Evolutionary conservation across 2,113 vertebrate genomes (phyloP), one percentile per base, ranked within the genome.

Genomic region (Anoura caudifer): DNA sequence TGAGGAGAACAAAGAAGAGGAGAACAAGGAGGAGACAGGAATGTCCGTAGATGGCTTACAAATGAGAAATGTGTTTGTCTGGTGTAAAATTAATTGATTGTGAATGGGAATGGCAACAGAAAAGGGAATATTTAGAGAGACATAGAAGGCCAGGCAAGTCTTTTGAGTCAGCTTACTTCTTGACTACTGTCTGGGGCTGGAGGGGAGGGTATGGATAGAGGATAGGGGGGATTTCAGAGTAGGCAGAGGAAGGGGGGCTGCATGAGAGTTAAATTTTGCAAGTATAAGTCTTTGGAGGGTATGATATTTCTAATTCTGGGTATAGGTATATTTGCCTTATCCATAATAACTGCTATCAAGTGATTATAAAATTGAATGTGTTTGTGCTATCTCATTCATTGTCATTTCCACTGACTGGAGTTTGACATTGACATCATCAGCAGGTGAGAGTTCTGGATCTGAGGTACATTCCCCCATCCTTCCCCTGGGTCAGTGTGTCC

Each of bases 401-500:
- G 47, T 73, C 69, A 90, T 93, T 75, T 28, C n/a, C 52, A 90
- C 22, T 33, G 52, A 87, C 72, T 82, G 81, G 63, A 84, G 43
- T 88, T 95, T 95, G 87, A 83, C 63, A 90, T 43, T 95, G 80
- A 79, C 69, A 43, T 61, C 79, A 73, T 19, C 87, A 80, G 76
- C 38, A 90, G 80, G 72, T 76, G 65, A 84, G 52, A 92, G n/a
- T 93, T 94, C 72, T 61, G 52, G 59, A 22, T 63, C 87, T 76
- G 56, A 70, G 52, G 14, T 76, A 41, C n/a, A 91, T 56, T 90
- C 7, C 84, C 28, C 11, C 28, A 33, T 41, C 31, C 56, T 96
- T 65, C 70, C n/a, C 2, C 43, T 80, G 28, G 61, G 65, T 82
- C 96, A 92, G 0, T 43, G 67, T 80, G 54, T 50, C 61, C 82